phyloP scores from a whole-genome alignment of 2,113 vertebrate genomes.

The Willisornis vidua region DNA sequence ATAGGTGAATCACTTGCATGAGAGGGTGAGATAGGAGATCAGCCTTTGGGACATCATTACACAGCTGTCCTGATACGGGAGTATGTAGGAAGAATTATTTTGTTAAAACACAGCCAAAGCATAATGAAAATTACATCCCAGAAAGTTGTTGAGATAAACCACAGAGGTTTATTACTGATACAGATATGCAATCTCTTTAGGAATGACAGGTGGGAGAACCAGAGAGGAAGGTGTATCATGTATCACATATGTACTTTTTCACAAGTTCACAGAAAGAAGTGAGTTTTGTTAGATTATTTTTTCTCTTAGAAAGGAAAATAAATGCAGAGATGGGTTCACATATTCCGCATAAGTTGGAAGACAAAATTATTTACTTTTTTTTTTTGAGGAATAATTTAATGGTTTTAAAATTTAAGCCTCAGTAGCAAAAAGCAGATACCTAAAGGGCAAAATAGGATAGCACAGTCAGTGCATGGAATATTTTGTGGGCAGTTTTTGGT shows the following conservation, averaged over 20 bases:
- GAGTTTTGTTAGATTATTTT: background rate
- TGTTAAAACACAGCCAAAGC: background rate
- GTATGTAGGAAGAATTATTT: background rate
- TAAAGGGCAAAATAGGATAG: background rate
- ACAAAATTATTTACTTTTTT: background rate
- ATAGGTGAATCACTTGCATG: background rate
- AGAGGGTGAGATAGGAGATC: background rate
- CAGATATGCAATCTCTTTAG: background rate
- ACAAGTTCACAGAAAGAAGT: background rate
- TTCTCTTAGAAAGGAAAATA: background rate
- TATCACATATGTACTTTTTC: background rate
- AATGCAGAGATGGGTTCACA: background rate
- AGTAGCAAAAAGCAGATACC: background rate
- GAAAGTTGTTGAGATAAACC: background rate
- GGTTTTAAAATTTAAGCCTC: background rate
- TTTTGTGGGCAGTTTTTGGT: background rate
- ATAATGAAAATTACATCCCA: background rate
- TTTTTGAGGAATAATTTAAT: background rate
- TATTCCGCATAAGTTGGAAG: background rate
- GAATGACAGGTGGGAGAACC: background rate
- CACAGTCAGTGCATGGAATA: background rate
- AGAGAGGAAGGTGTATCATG: background rate
- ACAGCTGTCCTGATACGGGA: background rate
- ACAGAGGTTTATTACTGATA: background rate
- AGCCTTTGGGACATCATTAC: background rate